Base-by-base conservation (phyloP, 2,888 invertebrate species). In the Chymomyza amoena region DNA sequence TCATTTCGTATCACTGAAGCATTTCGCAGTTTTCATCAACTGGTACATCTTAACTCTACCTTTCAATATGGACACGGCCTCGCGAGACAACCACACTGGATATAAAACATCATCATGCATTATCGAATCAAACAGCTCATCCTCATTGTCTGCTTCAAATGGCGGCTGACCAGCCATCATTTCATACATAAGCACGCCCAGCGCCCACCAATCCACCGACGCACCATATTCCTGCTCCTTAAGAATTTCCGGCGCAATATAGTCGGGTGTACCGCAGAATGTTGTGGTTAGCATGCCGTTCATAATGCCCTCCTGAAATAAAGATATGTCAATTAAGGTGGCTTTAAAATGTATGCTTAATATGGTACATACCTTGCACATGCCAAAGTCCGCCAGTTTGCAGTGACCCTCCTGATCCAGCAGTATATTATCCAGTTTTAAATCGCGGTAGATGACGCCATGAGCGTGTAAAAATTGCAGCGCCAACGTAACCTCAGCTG, bases 131-230 rank as follows among this genome's bases (percentile, higher is more conserved):
- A 99, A 99, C 73, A 99, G 94, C 92, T 99, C 99, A 92, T 99
- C 99, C 93, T 99, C 99, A 93, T 99, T 99, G 93, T 99, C 99
- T 5, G 99, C 99, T 93, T 99, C 99, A 93, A 99, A 99, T 15
- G 99, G 99, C 70, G 99, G 99, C 92, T 99, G 99, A 0, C 99
- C 99, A 1, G 98, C 99, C 97, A 99, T 96, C 99, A 99, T 99
- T 94, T 99, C 99, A 92, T 99, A 99, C 97, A 99, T 97, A 60
- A 99, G 94, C 71, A 99, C 99, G 64, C 99, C 99, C 78, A 99
- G 93, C 75, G 99, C 99, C 99, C 99, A 99, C 97, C 97, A 97
- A 92, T 97, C 97, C 70, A 97, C 97, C 74, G 96, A 96, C 45
- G 96, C 95, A 0, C 97, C 97, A 90, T 97, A 97, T 90, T 98